A percentile compares a stretch with the other conserved stretches of the same genome.
phyloP scores from a whole-genome alignment of 2,797 vertebrate species.

The Paguma larvata region DNA sequence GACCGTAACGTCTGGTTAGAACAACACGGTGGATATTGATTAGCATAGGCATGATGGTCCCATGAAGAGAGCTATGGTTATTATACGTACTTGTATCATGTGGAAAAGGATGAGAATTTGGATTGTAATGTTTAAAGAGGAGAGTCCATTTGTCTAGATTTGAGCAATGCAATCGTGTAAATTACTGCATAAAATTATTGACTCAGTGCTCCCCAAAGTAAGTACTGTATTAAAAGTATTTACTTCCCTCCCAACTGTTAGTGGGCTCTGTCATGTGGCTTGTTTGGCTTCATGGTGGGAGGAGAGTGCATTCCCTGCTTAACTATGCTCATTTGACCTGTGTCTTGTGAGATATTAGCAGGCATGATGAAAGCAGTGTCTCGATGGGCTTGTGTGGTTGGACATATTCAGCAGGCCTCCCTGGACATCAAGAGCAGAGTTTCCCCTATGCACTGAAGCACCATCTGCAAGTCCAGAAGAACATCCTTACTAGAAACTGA shows the following conservation, averaged over 20 bases:
- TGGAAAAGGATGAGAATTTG: no score
- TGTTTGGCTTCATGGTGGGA: background rate
- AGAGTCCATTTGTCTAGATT: background rate
- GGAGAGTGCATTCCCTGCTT: background rate
- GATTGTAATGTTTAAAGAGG: background rate
- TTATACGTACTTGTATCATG: background rate
- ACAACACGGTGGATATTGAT: background rate
- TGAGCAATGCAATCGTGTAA: background rate
- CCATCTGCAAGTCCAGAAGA: background rate
- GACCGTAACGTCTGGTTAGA: background rate
- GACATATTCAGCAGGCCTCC: background rate
- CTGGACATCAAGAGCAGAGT: background rate
- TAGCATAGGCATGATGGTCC: background rate
- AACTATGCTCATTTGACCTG: background rate
- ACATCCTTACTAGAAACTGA: background rate
- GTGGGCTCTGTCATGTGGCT: background rate
- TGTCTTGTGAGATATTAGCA: background rate
- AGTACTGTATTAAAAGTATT: background rate
- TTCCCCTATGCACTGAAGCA: background rate
- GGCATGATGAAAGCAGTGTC: background rate
- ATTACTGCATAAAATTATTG: background rate
- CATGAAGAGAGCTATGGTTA: background rate
- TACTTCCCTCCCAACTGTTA: background rate
- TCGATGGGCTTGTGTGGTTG: background rate
- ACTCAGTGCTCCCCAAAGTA: background rate